Conservation (phyloP, 2,113 vertebrate genomes). For the Setophaga kirtlandii region DNA sequence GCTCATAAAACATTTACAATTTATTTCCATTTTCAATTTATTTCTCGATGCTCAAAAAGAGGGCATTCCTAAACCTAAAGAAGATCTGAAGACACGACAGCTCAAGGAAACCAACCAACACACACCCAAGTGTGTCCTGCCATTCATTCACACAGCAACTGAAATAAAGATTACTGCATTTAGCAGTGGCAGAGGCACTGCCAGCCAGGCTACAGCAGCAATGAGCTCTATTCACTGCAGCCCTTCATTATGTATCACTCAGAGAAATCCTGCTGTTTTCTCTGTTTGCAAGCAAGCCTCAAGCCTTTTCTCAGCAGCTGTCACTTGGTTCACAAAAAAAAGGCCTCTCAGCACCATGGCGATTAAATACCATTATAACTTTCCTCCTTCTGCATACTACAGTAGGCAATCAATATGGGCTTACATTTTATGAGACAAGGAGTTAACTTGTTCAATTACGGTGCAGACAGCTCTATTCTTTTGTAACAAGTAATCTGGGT, state of each 20-base stretch:
- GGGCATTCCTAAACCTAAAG: neutral
- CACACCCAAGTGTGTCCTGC: rapidly evolving
- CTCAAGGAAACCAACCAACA: neutral
- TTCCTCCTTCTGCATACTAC: conserved; percentile 77
- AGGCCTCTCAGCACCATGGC: conserved; percentile 74
- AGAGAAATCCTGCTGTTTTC: conserved; percentile 51
- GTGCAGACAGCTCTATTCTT: conserved; percentile 99
- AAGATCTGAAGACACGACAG: neutral
- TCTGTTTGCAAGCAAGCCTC: conserved; percentile 51
- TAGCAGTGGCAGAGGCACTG: neutral
- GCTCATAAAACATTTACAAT: neutral
- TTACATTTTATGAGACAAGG: conserved; percentile 99
- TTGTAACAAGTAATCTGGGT: conserved; percentile 99
- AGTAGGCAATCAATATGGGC: conserved; percentile 91
- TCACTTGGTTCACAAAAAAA: conserved; percentile 61
- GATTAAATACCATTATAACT: conserved; percentile 81
- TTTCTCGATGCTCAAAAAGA: neutral
- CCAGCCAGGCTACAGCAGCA: neutral
- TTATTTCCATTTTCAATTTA: neutral
- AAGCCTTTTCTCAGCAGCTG: conserved; percentile 49
- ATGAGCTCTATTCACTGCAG: neutral
- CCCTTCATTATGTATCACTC: conserved; percentile 17
- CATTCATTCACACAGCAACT: neutral
- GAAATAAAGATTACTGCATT: neutral
- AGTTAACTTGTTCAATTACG: conserved; percentile 99